These are phyloP conservation scores for Trematomus loennbergii DNA, from an alignment of 2,113 vertebrate genomes.

Conservation along the genomic window DNA sequence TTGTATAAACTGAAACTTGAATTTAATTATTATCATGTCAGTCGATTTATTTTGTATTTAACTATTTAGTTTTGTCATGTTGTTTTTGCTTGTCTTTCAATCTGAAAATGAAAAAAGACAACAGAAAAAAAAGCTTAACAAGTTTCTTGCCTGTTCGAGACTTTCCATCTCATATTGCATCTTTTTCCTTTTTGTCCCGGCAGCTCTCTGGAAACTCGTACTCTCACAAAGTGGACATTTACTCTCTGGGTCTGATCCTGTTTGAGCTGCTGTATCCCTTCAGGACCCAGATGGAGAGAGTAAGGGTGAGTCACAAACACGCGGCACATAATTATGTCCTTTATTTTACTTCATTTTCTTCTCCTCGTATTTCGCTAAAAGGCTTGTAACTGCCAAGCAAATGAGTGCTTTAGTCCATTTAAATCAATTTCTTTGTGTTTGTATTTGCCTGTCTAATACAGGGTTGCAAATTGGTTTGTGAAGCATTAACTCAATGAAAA, in stretches of 20 bases:
- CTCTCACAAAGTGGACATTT: slow-evolving; percentile 99
- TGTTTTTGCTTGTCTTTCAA: too few relatives aligned
- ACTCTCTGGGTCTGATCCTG: slow-evolving; percentile 96
- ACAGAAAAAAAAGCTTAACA: too few relatives aligned
- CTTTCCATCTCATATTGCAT: neutral
- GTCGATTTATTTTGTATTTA: too few relatives aligned
- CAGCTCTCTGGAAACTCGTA: slow-evolving; percentile 96
- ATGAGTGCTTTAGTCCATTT: neutral
- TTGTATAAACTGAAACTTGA: too few relatives aligned
- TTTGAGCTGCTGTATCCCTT: slow-evolving; percentile 97
- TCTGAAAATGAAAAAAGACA: too few relatives aligned
- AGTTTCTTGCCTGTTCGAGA: too few relatives aligned
- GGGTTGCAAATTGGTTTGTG: neutral
- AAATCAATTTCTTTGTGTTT: neutral
- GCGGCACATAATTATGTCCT: neutral
- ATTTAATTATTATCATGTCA: too few relatives aligned
- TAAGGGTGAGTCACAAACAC: slow-evolving; percentile 85
- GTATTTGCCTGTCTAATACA: neutral
- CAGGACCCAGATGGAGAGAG: slow-evolving; percentile 97
- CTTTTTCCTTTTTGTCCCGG: neutral
- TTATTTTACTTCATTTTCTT: neutral
- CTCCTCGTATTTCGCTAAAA: neutral
- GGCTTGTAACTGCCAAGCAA: neutral
- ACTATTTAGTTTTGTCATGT: too few relatives aligned
- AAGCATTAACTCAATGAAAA: neutral